phyloP scores from a whole-genome alignment of 2,797 vertebrate genomes.

The Chromis chromis region DNA sequence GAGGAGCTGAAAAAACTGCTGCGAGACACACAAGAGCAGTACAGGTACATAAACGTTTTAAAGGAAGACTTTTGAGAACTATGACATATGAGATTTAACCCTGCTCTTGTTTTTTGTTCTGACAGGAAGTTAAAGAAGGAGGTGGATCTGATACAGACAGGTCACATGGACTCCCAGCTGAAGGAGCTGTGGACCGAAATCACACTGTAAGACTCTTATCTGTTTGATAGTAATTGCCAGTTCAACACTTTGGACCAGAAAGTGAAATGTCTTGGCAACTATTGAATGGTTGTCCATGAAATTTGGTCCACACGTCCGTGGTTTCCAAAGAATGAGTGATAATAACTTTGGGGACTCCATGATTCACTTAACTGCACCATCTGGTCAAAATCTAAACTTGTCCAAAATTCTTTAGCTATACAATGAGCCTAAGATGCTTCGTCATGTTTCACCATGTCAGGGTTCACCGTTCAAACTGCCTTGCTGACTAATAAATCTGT shows the following conservation, averaged over 20 bases:
- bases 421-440: neutral
- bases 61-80: neutral
- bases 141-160: conserved; percentile 94
- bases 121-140: conserved; percentile 96
- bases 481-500: neutral
- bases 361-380: neutral
- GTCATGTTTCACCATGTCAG: no score
- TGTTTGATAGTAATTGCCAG: neutral
- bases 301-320: neutral
- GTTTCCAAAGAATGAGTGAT: neutral
- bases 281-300: neutral
- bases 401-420: neutral
- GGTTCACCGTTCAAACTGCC: no score
- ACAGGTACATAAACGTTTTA: conserved; percentile 85
- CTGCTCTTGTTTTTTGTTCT: conserved; percentile 9
- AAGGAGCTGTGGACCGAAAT: conserved; percentile 95
- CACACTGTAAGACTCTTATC: conserved; percentile 84
- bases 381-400: neutral
- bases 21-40: conserved; percentile 96
- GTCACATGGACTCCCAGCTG: conserved; percentile 95
- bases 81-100: neutral
- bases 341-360: neutral
- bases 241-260: neutral
- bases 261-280: neutral
- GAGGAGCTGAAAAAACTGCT: conserved; percentile 96